phyloP scores from a whole-genome alignment of 2,797 vertebrate genomes.

The Rhinogobio ventralis region DNA sequence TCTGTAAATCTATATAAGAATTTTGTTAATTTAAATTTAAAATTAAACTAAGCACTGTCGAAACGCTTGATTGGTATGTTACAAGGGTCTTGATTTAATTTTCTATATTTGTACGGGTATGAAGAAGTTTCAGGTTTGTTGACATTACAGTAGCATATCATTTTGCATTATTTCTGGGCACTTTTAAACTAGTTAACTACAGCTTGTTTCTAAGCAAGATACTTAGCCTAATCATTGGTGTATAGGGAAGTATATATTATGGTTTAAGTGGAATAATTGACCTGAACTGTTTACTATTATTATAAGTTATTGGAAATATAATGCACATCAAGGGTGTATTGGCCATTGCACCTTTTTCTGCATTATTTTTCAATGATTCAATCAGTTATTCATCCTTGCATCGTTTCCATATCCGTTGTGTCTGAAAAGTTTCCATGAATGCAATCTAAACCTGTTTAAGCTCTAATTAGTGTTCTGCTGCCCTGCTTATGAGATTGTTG shows the following conservation, averaged over 20 bases:
- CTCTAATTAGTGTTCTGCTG: not conserved
- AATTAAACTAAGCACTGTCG: not conserved
- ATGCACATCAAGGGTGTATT: not conserved
- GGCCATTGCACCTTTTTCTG: not conserved
- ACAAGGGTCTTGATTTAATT: not conserved
- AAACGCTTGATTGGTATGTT: not conserved
- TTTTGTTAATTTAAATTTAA: not conserved
- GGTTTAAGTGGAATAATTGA: not conserved
- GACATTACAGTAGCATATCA: not conserved
- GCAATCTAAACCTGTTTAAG: not conserved
- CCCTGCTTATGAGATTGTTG: not conserved
- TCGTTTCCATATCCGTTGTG: not conserved
- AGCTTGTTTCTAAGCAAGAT: not conserved
- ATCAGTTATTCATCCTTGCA: not conserved
- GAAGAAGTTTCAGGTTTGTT: not conserved
- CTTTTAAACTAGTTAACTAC: not conserved
- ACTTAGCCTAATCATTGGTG: not conserved
- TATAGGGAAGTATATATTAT: not conserved
- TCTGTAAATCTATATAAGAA: not conserved
- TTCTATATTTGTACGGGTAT: not conserved
- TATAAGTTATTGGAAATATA: not conserved
- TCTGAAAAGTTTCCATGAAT: not conserved
- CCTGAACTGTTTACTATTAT: not conserved
- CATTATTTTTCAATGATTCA: not conserved
- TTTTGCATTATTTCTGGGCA: not conserved